A percentile compares a stretch with the other conserved stretches of the same genome.
Evolutionary conservation across 2,888 invertebrate species (phyloP).

Genomic region (Gnatocerus cornutus): DNA sequence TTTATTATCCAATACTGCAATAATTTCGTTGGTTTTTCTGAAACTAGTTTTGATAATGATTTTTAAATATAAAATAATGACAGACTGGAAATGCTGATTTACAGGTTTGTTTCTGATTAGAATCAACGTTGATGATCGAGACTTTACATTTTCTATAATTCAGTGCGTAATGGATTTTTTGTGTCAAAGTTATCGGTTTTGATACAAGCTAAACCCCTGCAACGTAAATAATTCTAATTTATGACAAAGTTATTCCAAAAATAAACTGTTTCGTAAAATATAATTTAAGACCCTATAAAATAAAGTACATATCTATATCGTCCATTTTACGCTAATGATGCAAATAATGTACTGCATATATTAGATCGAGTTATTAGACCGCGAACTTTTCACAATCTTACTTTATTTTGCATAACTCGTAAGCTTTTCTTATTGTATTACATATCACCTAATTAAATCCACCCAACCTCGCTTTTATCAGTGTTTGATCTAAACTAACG

Average conservation of each 20-base stretch:
- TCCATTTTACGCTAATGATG: conserved; percentile 14
- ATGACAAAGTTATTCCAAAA: no score
- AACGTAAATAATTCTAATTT: no score
- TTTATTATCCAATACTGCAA: neutral
- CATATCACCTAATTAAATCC: conserved; percentile 59
- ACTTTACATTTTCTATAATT: neutral
- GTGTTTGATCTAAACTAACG: conserved; percentile 45
- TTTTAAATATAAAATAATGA: conserved; percentile 29
- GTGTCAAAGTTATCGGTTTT: neutral
- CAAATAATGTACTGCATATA: conserved; percentile 39
- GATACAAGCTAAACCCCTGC: no score
- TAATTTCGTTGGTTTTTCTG: no score
- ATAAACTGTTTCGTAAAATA: no score
- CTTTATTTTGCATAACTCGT: conserved; percentile 54
- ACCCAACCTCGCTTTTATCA: conserved; percentile 50
- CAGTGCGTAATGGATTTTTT: conserved; percentile 5
- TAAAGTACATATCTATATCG: no score
- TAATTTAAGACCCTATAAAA: no score
- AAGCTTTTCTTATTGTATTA: conserved; percentile 57
- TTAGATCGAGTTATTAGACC: conserved; percentile 57
- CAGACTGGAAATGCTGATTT: conserved; percentile 16
- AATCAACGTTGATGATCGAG: neutral
- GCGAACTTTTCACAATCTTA: conserved; percentile 59
- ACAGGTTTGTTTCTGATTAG: conserved; percentile 17
- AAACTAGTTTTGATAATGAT: conserved; percentile 31